Percentiles rank a stretch among this genome's conserved stretches.
Conservation (phyloP, 1,140 invertebrate species). For the Manduca sexta region DNA sequence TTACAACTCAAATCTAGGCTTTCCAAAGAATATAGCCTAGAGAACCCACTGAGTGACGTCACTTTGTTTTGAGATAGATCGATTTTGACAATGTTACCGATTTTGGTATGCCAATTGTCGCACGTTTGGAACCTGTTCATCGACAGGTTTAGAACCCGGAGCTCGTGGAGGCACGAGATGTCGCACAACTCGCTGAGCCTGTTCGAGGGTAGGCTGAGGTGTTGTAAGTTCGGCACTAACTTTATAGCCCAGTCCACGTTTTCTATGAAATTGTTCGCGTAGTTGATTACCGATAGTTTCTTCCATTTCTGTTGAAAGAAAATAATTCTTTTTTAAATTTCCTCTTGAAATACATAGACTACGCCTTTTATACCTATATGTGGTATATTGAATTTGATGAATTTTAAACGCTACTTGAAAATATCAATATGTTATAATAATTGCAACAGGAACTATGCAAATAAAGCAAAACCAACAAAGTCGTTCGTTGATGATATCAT, state of each 20-base stretch:
- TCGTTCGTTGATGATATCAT: too few species aligned
- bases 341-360: too few species aligned
- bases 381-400: too few species aligned
- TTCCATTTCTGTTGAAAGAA: slow-evolving; percentile 76
- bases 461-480: too few species aligned
- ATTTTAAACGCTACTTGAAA: too few species aligned
- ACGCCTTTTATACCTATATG: too few species aligned
- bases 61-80: slow-evolving; percentile 92
- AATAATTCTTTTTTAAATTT: neutral
- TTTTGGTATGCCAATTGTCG: slow-evolving; percentile 85
- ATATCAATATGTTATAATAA: too few species aligned
- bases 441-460: too few species aligned
- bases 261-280: slow-evolving; percentile 86
- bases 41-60: slow-evolving; percentile 82
- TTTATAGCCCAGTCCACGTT: slow-evolving; percentile 87
- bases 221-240: slow-evolving; percentile 84
- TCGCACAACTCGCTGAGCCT: slow-evolving; percentile 83
- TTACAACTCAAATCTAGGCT: slow-evolving; percentile 92
- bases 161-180: slow-evolving; percentile 83
- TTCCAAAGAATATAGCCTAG: slow-evolving; percentile 89
- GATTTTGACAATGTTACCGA: slow-evolving; percentile 92
- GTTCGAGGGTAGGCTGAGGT: slow-evolving; percentile 85
- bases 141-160: slow-evolving; percentile 84
- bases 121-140: slow-evolving; percentile 83
- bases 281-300: slow-evolving; percentile 79